Base-by-base conservation (phyloP, 2,888 invertebrate species). In the Steinernema carpocapsae region DNA sequence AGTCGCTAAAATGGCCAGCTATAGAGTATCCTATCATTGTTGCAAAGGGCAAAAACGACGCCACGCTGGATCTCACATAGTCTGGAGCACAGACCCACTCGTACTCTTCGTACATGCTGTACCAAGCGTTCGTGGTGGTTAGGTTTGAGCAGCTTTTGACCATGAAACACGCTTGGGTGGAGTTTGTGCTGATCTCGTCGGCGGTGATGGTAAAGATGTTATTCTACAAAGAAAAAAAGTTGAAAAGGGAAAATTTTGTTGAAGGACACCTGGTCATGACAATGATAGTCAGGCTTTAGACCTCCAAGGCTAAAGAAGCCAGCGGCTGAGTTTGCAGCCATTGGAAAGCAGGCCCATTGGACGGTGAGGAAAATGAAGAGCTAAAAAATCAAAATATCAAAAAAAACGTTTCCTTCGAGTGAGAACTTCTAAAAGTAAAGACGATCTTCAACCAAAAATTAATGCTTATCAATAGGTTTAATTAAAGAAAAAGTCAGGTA, bases 51-150 rank as follows among this genome's bases (percentile, higher is more conserved):
- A 72, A 26, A 22, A 78, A 17, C 32, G 78, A 78, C 26, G 73
- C 46, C 10, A 78, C 71, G 4, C 76, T 76, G 7, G 78, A 73
- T 42, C 72, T 45, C 3, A 78, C 43, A 43, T 73, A 73, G 22
- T 78, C 78, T 1, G 78, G 76, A 12, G 76, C 72, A 45, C 78
- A 78, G 17, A 78, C 78, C 78, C 78, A 78, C 76, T 79, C 32
- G 32, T 76, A 77, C 45, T 77, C 77, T 48, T 77, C 74, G 52
- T 77, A 77, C 52, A 77, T 77, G 32, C 46, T 48, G 19, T 45
- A 43, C 77, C 77, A 77, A 17, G 59, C 64, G 45, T 77, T 78
- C 17, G 76, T 42, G 0, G 74, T 78, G 14, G 70, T 46, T 17
- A 78, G 19, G 64, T 79, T 73, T 6, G 70, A 26, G 52, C 78